Evolutionary conservation across 1,140 invertebrate genomes (phyloP), one percentile per base, ranked within the genome.

Genomic region (Pachypsylla venusta): DNA sequence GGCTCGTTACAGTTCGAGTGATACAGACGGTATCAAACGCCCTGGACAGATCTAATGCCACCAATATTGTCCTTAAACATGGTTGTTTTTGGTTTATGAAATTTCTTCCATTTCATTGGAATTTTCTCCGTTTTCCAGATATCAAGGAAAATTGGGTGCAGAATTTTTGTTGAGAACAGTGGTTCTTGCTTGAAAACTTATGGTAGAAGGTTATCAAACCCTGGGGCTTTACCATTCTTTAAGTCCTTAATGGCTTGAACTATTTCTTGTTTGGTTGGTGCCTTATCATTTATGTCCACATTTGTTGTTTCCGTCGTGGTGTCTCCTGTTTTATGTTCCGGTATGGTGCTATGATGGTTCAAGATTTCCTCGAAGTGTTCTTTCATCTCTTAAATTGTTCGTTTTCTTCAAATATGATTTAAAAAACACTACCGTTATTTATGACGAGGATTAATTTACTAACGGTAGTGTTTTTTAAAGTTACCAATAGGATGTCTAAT

Each of bases 191-290:
- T 10, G 30, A 35, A 35, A 16, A 35, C 30, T 35, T 35, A 10
- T 35, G 30, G 30, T 16, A 16, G 30, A 35, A 35, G 30, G 30
- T 35, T 35, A 16, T 35, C 30, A 35, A 35, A 35, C 16, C 30
- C 30, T 35, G 30, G 10, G 10, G 30, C 30, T 48, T 48, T 58
- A 16, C 57, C 35, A 53, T 16, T 58, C 25, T 58, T 58, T 25
- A 35, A 19, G n/a, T 58, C 57, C 24, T 53, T 58, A 25, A 58
- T 20, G n/a, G 25, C 56, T 26, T 57, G 12, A 13, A 30, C 30
- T n/a, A 57, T 57, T 57, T 57, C 56, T 40, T 30, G n/a, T 57
- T 57, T 28, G 12, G 56, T 39, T 30, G 56, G 56, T 28, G 25
- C 22, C 22, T 16, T 40, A n/a, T 28, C 30, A 19, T 57, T 39